Evolutionary conservation across 2,797 vertebrate genomes (phyloP).

Genomic region (Valencia hispanica): DNA sequence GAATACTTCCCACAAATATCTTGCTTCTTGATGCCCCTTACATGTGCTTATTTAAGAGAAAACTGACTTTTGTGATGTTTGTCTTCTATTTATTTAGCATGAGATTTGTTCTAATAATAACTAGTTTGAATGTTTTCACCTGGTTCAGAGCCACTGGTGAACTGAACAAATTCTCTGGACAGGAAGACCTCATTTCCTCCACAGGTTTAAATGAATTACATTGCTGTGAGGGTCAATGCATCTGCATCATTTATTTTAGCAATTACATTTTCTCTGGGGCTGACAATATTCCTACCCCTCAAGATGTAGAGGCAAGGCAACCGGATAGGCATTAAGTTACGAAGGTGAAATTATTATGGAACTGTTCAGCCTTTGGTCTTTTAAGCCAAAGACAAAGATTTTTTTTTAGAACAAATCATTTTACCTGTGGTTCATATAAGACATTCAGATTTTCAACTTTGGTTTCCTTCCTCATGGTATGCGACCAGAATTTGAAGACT

Average conservation of each 20-base stretch:
- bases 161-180: constrained; percentile 11
- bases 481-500: not conserved
- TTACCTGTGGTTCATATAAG: not conserved
- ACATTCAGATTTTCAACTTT: not conserved
- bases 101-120: constrained; percentile 2
- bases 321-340: not conserved
- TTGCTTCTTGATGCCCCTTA: not conserved
- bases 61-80: not conserved
- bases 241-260: constrained; percentile 13
- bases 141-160: not conserved
- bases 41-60: not conserved
- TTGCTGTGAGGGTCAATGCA: constrained; percentile 4
- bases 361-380: not conserved
- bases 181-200: constrained; percentile 44
- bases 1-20: not conserved
- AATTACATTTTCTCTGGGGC: not conserved
- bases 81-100: not conserved
- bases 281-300: constrained; percentile 1
- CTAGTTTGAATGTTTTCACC: not conserved
- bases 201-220: constrained; percentile 27
- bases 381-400: not conserved
- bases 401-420: not conserved
- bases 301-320: not conserved
- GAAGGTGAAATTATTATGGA: not conserved
- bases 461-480: not conserved